Evolutionary conservation across 35 echinoderm and acorn worm species (phyloP).

Genomic region (Ophioderma brevispina): DNA sequence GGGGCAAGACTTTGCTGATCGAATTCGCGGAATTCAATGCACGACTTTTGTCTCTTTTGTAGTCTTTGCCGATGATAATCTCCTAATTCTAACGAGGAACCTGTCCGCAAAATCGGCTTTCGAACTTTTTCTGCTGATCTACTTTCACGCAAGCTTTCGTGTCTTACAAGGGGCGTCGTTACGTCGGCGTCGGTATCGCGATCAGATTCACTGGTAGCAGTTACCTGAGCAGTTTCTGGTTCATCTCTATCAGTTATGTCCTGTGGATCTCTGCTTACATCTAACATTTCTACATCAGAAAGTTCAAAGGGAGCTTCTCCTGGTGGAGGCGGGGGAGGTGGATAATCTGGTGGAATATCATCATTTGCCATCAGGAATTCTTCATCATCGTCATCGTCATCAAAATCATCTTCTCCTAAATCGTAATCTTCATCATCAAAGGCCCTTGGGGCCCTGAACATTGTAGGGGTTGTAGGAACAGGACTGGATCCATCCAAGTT

Average conservation of each 20-base stretch:
- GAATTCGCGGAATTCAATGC: constrained; percentile 86
- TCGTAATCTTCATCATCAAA: background rate
- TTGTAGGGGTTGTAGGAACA: background rate
- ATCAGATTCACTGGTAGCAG: background rate
- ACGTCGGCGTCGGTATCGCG: background rate
- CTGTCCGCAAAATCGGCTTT: background rate
- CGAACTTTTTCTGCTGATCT: background rate
- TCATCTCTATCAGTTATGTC: background rate
- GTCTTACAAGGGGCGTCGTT: background rate
- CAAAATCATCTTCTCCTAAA: background rate
- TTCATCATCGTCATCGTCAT: background rate
- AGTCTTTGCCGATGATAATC: constrained; percentile 27
- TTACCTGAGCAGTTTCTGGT: background rate
- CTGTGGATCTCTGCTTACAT: background rate
- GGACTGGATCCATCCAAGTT: background rate
- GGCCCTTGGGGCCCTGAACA: background rate
- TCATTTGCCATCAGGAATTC: background rate
- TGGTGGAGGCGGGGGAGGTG: background rate
- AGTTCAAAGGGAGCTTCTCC: background rate
- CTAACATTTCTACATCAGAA: background rate
- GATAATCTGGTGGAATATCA: background rate
- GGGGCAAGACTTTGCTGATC: constrained; percentile 33
- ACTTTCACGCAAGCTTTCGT: background rate
- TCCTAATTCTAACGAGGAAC: constrained; percentile 45
- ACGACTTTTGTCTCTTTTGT: constrained; percentile 70